A percentile compares a stretch with the other conserved stretches of the same genome.
Conservation (phyloP, 2,113 vertebrate genomes). For the Psilopsiagon aurifrons region DNA sequence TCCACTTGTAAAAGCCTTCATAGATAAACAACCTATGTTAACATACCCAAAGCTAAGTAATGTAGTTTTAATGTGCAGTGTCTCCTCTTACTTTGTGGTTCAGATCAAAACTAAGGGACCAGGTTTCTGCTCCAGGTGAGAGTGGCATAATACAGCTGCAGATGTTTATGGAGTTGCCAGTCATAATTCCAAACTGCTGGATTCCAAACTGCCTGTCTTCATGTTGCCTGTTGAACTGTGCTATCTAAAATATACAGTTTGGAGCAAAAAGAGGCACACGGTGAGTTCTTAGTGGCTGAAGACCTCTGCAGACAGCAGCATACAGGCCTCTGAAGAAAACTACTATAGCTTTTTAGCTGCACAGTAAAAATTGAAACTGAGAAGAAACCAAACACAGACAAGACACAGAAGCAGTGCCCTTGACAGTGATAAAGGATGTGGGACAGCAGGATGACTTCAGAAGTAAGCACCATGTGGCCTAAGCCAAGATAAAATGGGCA, state of each 20-base stretch:
- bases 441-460: not conserved
- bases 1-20: not conserved
- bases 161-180: not conserved
- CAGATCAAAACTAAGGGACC: not conserved
- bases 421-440: not conserved
- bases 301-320: not conserved
- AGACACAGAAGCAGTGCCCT: not conserved
- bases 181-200: not conserved
- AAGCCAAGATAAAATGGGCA: not conserved
- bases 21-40: not conserved
- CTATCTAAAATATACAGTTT: not conserved
- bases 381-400: not conserved
- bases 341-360: not conserved
- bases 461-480: rapidly evolving
- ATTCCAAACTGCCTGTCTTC: not conserved
- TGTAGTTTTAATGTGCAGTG: not conserved
- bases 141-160: not conserved
- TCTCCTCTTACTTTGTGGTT: not conserved
- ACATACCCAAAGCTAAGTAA: not conserved
- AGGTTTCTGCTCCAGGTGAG: not conserved
- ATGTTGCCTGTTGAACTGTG: not conserved
- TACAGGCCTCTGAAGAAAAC: not conserved
- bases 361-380: not conserved
- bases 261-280: not conserved
- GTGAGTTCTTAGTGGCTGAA: not conserved